Evolutionary conservation across 2,888 invertebrate species (phyloP), one percentile per base, ranked within the genome.

Genomic region (Chalcis sispes): DNA sequence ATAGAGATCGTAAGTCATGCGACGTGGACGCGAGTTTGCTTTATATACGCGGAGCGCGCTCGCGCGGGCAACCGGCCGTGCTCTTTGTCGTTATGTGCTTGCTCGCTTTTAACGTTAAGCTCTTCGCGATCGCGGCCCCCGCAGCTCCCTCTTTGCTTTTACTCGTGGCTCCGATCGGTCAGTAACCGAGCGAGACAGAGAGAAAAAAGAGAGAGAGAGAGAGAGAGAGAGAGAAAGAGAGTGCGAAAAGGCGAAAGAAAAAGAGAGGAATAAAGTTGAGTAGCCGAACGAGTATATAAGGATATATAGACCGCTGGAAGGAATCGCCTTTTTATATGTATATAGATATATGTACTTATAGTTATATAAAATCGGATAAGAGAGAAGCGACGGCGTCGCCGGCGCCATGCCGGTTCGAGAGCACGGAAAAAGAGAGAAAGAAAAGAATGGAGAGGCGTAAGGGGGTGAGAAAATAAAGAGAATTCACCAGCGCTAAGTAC

Each of bases 1-100:
- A 52, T 70, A 70, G 77, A 48, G 77, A 73, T 71, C 77, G 77
- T 75, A 75, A 77, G 75, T 77, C 77, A 77, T 75, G 69, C 71
- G 71, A 77, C 72, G 58, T 71, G 74, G 71, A 71, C 74, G 74
- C 70, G 70, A 74, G 74, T 71, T 74, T 71, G 77, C 73, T 59
- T 71, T 74, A 71, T 71, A 66, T 27, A 40, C 25, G 18, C 50
- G 48, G 10, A 42, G 72, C 42, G 8, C n/a, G 72, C 42, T 3
- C n/a, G 36, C 29, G 71, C 23, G 36, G 20, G n/a, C 50, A 8
- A 18, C 15, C n/a, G 29, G 40, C 23, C n/a, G 40, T n/a, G 56
- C 59, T 77, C 77, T 77, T 70, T 77, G 69, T 69, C 77, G 72
- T 65, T 71, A 59, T 71, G 42, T 56, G 36, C 69, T 67, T 61